Conservation (phyloP, 2,113 vertebrate genomes). For the Acrocephalus kingi region DNA sequence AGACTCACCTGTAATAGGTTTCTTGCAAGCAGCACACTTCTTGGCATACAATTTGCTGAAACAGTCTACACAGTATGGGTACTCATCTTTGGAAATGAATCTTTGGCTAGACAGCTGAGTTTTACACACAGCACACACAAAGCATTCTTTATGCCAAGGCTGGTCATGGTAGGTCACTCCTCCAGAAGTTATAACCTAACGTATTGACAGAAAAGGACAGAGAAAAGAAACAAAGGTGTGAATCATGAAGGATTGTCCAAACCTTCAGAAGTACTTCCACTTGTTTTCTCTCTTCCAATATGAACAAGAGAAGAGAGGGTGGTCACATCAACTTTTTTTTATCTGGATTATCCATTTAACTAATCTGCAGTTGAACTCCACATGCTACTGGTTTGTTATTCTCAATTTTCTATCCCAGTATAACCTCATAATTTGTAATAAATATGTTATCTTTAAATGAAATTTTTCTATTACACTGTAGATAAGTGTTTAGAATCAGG, state of each 20-base stretch:
- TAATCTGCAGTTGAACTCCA: background rate
- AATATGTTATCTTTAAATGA: background rate
- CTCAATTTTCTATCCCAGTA: background rate
- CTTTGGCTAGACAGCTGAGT: conserved; percentile 71
- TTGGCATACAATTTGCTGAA: conserved; percentile 72
- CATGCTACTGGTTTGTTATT: background rate
- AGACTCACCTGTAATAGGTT: conserved; percentile 76
- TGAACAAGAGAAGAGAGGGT: background rate
- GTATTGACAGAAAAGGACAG: background rate
- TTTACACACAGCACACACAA: conserved; percentile 76
- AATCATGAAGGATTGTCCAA: background rate
- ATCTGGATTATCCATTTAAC: background rate
- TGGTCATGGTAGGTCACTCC: conserved; percentile 73
- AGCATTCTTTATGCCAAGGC: conserved; percentile 82
- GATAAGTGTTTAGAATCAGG: background rate
- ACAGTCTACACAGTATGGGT: conserved; percentile 78
- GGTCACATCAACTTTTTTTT: background rate
- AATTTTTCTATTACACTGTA: background rate
- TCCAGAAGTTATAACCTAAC: conserved; percentile 74
- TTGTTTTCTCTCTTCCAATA: background rate
- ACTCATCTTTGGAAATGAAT: conserved; percentile 77
- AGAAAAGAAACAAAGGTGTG: background rate
- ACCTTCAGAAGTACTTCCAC: background rate
- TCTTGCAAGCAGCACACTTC: conserved; percentile 74
- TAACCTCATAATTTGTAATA: background rate